Conservation (phyloP, 1,140 invertebrate genomes). For the Ips typographus region DNA sequence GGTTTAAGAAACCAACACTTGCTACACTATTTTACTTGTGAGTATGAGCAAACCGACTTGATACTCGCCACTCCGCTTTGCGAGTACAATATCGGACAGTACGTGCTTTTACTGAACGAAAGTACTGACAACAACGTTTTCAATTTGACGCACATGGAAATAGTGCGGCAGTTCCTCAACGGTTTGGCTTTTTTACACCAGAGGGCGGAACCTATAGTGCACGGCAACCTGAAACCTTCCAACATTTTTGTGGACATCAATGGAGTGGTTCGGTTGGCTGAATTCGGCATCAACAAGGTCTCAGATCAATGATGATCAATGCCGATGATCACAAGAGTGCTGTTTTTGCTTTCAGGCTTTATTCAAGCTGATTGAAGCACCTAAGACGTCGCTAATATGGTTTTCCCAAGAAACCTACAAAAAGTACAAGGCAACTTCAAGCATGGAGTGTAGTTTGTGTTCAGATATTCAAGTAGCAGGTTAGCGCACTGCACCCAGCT, state of each 20-base stretch:
- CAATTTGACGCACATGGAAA: constrained; percentile 33
- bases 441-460: constrained; percentile 42
- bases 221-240: constrained; percentile 53
- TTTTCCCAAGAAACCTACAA: constrained; percentile 49
- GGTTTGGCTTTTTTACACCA: constrained; percentile 51
- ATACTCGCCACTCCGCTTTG: constrained; percentile 47
- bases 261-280: constrained; percentile 49
- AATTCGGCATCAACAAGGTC: constrained; percentile 52
- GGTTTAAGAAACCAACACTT: constrained; percentile 44
- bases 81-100: constrained; percentile 50
- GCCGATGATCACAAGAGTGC: not conserved
- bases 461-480: constrained; percentile 50
- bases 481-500: not conserved
- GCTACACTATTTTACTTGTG: constrained; percentile 44
- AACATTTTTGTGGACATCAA: constrained; percentile 50
- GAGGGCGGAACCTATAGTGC: constrained; percentile 46
- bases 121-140: constrained; percentile 33
- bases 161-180: constrained; percentile 46
- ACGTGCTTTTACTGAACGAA: constrained; percentile 45
- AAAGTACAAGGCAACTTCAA: constrained; percentile 40
- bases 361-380: constrained; percentile 43
- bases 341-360: constrained; percentile 39
- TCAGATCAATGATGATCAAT: constrained; percentile 1
- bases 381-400: constrained; percentile 50
- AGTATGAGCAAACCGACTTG: constrained; percentile 44